A percentile compares a stretch with the other conserved stretches of the same genome.
Conservation (phyloP, 2,888 invertebrate genomes). For the Timema podura region DNA sequence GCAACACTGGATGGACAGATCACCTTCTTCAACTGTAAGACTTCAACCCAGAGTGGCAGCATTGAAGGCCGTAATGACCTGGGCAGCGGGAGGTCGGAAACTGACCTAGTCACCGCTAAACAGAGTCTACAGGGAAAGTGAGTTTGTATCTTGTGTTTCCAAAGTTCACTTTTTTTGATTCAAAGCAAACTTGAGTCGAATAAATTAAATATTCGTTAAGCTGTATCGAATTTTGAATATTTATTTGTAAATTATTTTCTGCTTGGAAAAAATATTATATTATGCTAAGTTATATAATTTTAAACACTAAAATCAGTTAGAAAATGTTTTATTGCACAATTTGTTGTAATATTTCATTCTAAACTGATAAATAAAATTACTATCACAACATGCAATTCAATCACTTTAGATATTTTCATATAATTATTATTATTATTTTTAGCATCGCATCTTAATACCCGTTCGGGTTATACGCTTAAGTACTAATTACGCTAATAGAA, state of each 20-base stretch:
- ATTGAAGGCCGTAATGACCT: constrained; percentile 90
- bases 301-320: no score
- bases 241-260: constrained; percentile 15
- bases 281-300: no score
- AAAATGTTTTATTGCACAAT: no score
- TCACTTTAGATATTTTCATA: no score
- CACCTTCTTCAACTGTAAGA: constrained; percentile 69
- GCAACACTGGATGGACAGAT: constrained; percentile 86
- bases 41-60: constrained; percentile 64
- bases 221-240: constrained; percentile 19
- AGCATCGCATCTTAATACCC: no score
- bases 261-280: neutral
- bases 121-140: constrained; percentile 81
- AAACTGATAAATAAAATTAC: no score
- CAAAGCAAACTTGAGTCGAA: constrained; percentile 16
- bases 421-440: no score
- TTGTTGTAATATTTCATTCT: no score
- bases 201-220: neutral
- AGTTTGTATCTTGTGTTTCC: constrained; percentile 1
- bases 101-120: constrained; percentile 83
- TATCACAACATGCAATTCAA: no score
- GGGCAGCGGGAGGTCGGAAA: constrained; percentile 75
- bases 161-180: constrained; percentile 7
- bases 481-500: no score
- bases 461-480: no score